Conservation (phyloP, 2,888 invertebrate genomes). For the Hipparchia sbordonii region DNA sequence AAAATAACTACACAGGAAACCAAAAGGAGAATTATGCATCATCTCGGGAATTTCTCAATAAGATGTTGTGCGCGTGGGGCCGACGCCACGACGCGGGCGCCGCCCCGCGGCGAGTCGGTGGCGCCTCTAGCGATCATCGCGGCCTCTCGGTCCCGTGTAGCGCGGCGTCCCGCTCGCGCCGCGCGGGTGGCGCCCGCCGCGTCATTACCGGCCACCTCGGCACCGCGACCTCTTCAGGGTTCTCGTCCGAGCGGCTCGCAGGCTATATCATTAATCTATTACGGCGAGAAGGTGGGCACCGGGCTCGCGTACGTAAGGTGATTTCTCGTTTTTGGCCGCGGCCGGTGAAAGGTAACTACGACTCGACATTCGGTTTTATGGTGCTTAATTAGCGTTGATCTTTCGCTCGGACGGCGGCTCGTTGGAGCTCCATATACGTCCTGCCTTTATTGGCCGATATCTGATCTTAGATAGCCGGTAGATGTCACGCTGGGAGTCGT, state of each 20-base stretch:
- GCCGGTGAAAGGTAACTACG: conserved; percentile 72
- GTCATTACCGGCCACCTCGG: conserved; percentile 57
- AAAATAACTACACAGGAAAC: conserved; percentile 72
- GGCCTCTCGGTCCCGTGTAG: conserved; percentile 53
- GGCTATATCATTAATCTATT: conserved; percentile 81
- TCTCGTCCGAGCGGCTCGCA: conserved; percentile 64
- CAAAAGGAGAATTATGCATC: conserved; percentile 78
- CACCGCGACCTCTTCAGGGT: conserved; percentile 53
- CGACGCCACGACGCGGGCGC: conserved; percentile 71
- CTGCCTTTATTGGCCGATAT: conserved; percentile 69
- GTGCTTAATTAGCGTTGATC: conserved; percentile 77
- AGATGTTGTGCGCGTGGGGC: conserved; percentile 76
- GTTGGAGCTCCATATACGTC: conserved; percentile 62
- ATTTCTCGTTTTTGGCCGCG: conserved; percentile 60
- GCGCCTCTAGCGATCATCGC: conserved; percentile 71
- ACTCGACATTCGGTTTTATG: conserved; percentile 77
- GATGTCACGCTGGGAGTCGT: conserved; percentile 59
- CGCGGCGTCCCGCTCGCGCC: conserved; percentile 54
- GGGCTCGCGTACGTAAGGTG: conserved; percentile 53
- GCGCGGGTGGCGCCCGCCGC: conserved; percentile 65
- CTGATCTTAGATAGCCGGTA: conserved; percentile 63
- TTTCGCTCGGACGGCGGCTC: conserved; percentile 57
- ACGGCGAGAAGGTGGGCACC: conserved; percentile 46
- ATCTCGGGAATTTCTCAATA: conserved; percentile 81
- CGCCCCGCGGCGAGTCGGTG: conserved; percentile 72